Percentiles rank a stretch among this genome's conserved stretches.
Conservation (phyloP, 1,140 invertebrate genomes). For the Plodia interpunctella region DNA sequence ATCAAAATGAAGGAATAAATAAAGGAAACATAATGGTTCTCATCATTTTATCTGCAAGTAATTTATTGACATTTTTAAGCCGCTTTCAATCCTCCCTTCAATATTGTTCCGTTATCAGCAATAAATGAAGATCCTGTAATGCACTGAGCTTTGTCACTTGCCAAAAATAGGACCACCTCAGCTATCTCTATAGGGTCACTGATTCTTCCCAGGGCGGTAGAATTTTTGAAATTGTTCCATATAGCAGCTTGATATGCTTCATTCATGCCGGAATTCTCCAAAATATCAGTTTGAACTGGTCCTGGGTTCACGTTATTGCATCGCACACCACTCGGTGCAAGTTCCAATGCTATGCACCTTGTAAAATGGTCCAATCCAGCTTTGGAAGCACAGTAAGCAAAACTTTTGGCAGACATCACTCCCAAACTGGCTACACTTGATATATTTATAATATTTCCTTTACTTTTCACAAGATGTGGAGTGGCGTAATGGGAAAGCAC, state of each 20-base stretch:
- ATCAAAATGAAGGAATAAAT: too few species aligned
- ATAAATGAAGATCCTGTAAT: slow-evolving; percentile 84
- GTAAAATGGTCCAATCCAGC: slow-evolving; percentile 39
- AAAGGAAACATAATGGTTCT: too few species aligned
- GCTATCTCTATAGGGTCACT: slow-evolving; percentile 86
- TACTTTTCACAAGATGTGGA: slow-evolving; percentile 81
- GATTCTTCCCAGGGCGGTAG: slow-evolving; percentile 80
- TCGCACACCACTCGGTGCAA: slow-evolving; percentile 85
- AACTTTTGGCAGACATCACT: not conserved
- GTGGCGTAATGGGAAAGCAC: slow-evolving; percentile 83
- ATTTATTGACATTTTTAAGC: too few species aligned
- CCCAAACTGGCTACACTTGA: slow-evolving; percentile 80
- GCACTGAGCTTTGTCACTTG: slow-evolving; percentile 85
- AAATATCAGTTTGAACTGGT: slow-evolving; percentile 85
- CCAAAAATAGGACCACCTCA: slow-evolving; percentile 86
- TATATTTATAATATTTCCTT: slow-evolving; percentile 86
- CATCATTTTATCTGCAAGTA: too few species aligned
- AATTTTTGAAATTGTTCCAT: slow-evolving; percentile 29
- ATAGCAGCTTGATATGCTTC: slow-evolving; percentile 71
- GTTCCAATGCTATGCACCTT: slow-evolving; percentile 84
- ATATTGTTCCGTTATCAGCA: not conserved
- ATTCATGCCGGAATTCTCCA: slow-evolving; percentile 79
- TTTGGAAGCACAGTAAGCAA: slow-evolving; percentile 36
- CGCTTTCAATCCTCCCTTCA: not conserved
- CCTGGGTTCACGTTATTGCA: slow-evolving; percentile 91